Conservation (phyloP, 1,140 invertebrate species). For the Camponotus pennsylvanicus region DNA sequence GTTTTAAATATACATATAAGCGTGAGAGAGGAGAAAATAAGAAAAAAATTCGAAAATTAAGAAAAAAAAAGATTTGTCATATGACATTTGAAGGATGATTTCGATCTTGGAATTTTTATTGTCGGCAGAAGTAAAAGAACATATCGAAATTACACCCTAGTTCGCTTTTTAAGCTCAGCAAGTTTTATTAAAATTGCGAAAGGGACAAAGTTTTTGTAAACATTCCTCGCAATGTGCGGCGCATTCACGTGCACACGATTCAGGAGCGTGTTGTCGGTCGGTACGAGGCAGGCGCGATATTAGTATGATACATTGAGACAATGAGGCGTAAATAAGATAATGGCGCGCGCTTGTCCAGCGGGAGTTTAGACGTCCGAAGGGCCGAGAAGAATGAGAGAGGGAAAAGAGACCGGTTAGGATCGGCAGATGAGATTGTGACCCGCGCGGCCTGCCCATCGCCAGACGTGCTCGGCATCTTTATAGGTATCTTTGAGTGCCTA, state of each 20-base stretch:
- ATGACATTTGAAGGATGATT: not conserved
- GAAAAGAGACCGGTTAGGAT: conserved; percentile 76
- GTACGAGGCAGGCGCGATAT: conserved; percentile 79
- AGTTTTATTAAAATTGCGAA: not conserved
- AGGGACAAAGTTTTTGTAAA: not conserved
- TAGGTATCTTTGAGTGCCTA: conserved; percentile 63
- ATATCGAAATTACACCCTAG: not conserved
- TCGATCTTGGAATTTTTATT: not conserved
- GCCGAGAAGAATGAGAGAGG: conserved; percentile 64
- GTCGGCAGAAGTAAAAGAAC: not conserved
- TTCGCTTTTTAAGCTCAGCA: not conserved
- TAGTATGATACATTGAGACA: conserved; percentile 85
- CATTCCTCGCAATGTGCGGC: conserved; percentile 6
- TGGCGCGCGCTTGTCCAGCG: conserved; percentile 78
- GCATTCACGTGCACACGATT: conserved; percentile 63
- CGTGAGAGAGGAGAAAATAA: not conserved
- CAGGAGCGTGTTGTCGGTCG: conserved; percentile 72
- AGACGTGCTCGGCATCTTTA: conserved; percentile 81
- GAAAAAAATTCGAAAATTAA: not conserved
- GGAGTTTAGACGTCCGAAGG: conserved; percentile 78
- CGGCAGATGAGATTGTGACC: conserved; percentile 84
- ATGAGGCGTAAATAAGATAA: conserved; percentile 86
- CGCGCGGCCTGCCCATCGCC: conserved; percentile 79
- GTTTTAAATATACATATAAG: not conserved
- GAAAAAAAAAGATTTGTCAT: not conserved